These are phyloP conservation scores for Pseudochirops corinnae DNA, from an alignment of 2,797 vertebrate genomes.

Conservation along the genomic window DNA sequence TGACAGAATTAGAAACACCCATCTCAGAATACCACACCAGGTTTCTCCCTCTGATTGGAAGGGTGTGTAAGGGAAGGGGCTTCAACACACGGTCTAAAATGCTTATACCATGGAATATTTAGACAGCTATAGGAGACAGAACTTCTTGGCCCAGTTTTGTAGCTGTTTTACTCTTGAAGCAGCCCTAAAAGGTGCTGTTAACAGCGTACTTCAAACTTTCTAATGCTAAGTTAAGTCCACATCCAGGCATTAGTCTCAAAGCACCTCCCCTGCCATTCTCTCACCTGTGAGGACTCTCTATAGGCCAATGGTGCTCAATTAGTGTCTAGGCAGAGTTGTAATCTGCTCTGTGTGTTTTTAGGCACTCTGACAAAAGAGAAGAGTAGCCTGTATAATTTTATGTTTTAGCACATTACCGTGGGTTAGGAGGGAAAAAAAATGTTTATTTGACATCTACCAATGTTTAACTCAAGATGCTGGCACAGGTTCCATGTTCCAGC, in stretches of 20 bases:
- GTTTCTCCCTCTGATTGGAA: background rate
- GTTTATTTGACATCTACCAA: background rate
- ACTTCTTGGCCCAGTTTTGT: background rate
- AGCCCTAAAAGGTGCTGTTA: background rate
- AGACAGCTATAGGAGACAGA: background rate
- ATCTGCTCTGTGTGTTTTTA: slow-evolving; percentile 49
- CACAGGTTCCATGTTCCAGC: slow-evolving; percentile 53
- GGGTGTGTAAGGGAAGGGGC: background rate
- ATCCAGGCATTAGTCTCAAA: background rate
- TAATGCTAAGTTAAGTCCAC: background rate
- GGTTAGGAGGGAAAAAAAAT: background rate
- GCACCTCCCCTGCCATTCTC: background rate
- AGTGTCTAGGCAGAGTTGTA: background rate
- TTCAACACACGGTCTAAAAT: background rate
- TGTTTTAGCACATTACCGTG: slow-evolving; percentile 58
- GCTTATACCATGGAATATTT: background rate
- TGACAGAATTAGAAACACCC: background rate
- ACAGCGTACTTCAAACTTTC: background rate
- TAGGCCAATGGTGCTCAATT: background rate
- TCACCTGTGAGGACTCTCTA: background rate
- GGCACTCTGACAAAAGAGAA: slow-evolving; percentile 58
- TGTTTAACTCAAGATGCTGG: background rate
- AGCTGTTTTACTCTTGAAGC: background rate
- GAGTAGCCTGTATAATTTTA: slow-evolving; percentile 66
- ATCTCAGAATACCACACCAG: background rate